phyloP scores from a whole-genome alignment of 2,888 invertebrate genomes.

The Limnephilus rhombicus region DNA sequence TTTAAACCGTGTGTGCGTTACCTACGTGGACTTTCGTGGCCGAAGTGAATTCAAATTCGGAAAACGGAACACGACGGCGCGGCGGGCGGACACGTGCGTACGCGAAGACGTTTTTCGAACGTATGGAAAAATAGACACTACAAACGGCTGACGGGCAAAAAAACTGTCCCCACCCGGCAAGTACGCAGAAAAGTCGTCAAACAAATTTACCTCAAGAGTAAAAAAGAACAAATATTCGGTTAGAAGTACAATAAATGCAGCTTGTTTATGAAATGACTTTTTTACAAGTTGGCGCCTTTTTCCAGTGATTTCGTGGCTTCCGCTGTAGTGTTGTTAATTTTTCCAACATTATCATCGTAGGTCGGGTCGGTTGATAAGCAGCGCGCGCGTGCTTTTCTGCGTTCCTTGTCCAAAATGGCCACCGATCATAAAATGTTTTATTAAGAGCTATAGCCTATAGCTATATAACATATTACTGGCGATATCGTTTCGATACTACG shows the following conservation, averaged over 20 bases:
- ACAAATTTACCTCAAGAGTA: neutral
- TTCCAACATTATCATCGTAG: conserved; percentile 8
- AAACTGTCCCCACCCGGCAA: neutral
- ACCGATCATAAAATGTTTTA: neutral
- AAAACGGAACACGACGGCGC: conserved; percentile 65
- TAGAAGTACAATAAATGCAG: neutral
- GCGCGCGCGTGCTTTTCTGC: neutral
- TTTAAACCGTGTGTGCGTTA: neutral
- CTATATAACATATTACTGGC: neutral
- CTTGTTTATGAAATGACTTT: neutral
- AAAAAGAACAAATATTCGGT: neutral
- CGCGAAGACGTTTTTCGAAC: conserved; percentile 69
- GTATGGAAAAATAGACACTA: conserved; percentile 70
- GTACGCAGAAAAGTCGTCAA: neutral
- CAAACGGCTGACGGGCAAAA: neutral
- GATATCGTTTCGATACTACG: neutral
- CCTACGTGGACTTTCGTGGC: neutral
- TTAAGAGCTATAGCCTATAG: neutral
- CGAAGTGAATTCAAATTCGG: neutral
- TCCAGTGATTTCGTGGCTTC: neutral
- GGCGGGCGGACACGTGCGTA: conserved; percentile 61
- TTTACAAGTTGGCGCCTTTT: neutral
- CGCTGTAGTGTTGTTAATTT: neutral
- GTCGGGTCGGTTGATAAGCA: conserved; percentile 7
- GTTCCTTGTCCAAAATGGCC: neutral